Evolutionary conservation across 2,113 vertebrate genomes (phyloP), one percentile per base, ranked within the genome.

Genomic region (Salvelinus namaycush): DNA sequence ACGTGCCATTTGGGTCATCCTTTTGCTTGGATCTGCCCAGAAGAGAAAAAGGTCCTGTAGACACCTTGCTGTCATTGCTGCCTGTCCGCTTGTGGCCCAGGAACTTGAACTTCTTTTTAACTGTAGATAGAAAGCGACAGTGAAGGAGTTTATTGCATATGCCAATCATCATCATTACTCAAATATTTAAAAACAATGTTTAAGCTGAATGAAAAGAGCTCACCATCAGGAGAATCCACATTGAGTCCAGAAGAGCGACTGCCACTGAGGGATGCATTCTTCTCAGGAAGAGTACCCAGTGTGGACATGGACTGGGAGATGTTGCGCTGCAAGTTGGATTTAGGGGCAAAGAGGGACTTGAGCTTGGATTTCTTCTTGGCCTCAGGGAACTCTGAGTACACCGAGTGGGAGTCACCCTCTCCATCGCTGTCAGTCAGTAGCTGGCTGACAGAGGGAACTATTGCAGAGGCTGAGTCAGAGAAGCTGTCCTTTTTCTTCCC

Each of bases 221-320:
- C 88, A 94, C 93, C 90, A 73, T 93, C 92, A 78, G 91, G 90
- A 22, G 91, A 91, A 14, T 87, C 92, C 11, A 90, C 80, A 68
- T 92, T 93, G 70, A 94, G 92, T 31, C 92, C 92, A 29, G 93
- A 95, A 0, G 91, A 93, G 65, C 92, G 90, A 81, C 93, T 95
- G 80, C 87, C 76, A 66, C 86, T 92, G 27, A 93, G 89, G 22
- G 90, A 84, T 2, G 92, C 91, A 77, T 93, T 94, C 87, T 92
- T 94, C 80, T 93, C 91, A 0, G 92, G 91, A 34, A 83, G 49
- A 0, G 94, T 84, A 31, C 94, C 95, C 22, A 96, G 90, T 0
- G 95, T 95, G 0, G 96, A 98, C 97, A 98, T 94, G 74, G 98
- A 98, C 89, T 99, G 96, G 0, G 97, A 99, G 29, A 97, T 77